Evolutionary conservation across 64 coral and sea anemone species (phyloP).

Genomic region (Pachyseris speciosa): DNA sequence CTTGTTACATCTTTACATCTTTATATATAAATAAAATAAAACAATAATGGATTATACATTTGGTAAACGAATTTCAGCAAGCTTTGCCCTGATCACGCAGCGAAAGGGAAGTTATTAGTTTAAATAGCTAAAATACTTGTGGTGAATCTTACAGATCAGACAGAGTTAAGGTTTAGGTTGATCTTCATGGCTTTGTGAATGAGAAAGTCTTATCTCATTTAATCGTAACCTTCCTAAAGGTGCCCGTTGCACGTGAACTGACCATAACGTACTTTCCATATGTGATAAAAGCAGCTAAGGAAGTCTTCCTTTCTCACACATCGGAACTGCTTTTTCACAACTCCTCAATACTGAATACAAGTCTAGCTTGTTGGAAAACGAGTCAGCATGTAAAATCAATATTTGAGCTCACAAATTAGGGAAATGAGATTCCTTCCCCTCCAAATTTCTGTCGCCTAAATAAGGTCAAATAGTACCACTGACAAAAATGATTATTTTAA

Average conservation of each 20-base stretch:
- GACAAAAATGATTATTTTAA: not conserved
- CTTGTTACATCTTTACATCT: not conserved
- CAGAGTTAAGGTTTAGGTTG: not conserved
- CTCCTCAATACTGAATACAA: not conserved
- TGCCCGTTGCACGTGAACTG: not conserved
- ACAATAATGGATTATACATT: not conserved
- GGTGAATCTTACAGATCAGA: conserved; percentile 21
- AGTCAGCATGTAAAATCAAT: no score
- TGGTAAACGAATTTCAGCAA: not conserved
- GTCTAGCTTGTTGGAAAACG: no score
- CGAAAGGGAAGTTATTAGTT: not conserved
- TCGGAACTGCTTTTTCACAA: not conserved
- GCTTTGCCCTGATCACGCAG: not conserved
- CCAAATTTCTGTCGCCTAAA: no score
- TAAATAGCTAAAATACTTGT: conserved; percentile 10
- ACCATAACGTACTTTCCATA: not conserved
- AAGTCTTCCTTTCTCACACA: not conserved
- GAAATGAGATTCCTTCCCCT: no score
- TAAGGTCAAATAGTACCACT: not conserved
- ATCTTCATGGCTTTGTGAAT: not conserved
- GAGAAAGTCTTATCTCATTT: not conserved
- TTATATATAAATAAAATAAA: not conserved
- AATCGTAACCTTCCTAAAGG: not conserved
- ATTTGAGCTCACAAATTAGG: no score
- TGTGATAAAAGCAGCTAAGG: not conserved